Percentiles rank a stretch among this genome's conserved stretches.
Conservation (phyloP, 2,797 vertebrate genomes). For the Alectoris magna region DNA sequence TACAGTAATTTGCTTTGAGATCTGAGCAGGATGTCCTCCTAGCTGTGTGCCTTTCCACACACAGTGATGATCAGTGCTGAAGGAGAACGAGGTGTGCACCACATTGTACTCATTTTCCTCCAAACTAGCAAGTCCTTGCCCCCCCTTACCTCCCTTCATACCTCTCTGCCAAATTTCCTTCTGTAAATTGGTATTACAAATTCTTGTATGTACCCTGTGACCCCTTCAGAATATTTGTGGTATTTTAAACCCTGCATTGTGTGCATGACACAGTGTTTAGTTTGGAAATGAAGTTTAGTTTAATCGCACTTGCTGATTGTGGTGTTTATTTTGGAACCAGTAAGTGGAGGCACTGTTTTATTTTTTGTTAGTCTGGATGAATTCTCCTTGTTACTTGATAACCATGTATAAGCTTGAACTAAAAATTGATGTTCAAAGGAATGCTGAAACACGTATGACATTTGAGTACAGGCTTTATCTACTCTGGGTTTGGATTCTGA, state of each 20-base stretch:
- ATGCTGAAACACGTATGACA: conserved; percentile 45
- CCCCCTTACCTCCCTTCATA: background rate
- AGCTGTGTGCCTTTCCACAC: conserved; percentile 30
- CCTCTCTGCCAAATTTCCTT: conserved; percentile 61
- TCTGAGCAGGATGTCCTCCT: conserved; percentile 49
- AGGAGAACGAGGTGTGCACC: conserved; percentile 63
- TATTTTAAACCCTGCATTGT: conserved; percentile 72
- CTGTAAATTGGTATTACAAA: conserved; percentile 65
- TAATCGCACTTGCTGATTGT: conserved; percentile 74
- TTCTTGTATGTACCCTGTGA: conserved; percentile 70
- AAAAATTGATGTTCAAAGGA: conserved; percentile 62
- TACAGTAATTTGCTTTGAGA: conserved; percentile 62
- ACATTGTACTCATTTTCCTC: conserved; percentile 41
- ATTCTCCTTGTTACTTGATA: conserved; percentile 74
- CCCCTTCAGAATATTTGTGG: conserved; percentile 76
- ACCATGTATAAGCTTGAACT: conserved; percentile 51
- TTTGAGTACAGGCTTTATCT: conserved; percentile 41
- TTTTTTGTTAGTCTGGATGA: conserved; percentile 76
- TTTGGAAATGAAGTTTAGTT: conserved; percentile 74
- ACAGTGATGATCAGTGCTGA: conserved; percentile 36
- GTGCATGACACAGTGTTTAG: conserved; percentile 78
- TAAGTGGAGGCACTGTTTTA: conserved; percentile 74
- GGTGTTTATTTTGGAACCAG: conserved; percentile 78
- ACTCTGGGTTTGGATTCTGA: conserved; percentile 24
- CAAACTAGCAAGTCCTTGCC: conserved; percentile 26